These are phyloP conservation scores for Zaprionus africanus DNA, from an alignment of 1,140 invertebrate species.

Conservation along the genomic window DNA sequence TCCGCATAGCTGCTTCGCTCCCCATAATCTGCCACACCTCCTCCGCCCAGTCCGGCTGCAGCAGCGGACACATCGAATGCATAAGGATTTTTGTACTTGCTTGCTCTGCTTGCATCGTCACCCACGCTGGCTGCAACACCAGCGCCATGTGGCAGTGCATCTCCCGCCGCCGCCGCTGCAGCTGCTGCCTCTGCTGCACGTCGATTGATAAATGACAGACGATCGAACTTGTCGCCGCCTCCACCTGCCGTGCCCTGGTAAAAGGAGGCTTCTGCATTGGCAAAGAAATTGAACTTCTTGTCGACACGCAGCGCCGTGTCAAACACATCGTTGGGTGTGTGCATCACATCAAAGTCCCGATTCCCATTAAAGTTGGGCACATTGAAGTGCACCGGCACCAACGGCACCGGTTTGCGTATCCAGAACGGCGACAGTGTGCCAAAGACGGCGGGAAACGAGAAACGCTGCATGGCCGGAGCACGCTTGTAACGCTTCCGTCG, in stretches of 20 bases:
- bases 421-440: conserved; percentile 84
- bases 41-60: conserved; percentile 27
- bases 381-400: conserved; percentile 84
- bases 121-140: conserved; percentile 3
- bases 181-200: conserved; percentile 27
- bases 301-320: conserved; percentile 69
- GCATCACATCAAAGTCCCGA: conserved; percentile 80
- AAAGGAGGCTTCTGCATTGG: conserved; percentile 73
- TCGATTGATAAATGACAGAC: conserved; percentile 65
- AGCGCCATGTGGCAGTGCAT: conserved; percentile 46
- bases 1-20: conserved; percentile 55
- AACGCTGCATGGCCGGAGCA: conserved; percentile 86
- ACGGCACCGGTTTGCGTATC: conserved; percentile 85
- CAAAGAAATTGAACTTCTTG: conserved; percentile 83
- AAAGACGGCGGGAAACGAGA: conserved; percentile 84
- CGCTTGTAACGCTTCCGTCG: conserved; percentile 98
- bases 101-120: conserved; percentile 44
- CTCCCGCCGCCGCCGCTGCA: conserved; percentile 27
- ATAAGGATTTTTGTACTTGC: conserved; percentile 78
- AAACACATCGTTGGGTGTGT: conserved; percentile 74
- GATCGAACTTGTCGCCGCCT: conserved; percentile 72
- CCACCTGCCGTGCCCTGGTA: conserved; percentile 59
- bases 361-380: conserved; percentile 76
- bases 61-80: conserved; percentile 60
- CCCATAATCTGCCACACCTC: conserved; percentile 33